These are phyloP conservation scores for Hoplodrina ambigua DNA, from an alignment of 2,888 invertebrate genomes.

Conservation along the genomic window DNA sequence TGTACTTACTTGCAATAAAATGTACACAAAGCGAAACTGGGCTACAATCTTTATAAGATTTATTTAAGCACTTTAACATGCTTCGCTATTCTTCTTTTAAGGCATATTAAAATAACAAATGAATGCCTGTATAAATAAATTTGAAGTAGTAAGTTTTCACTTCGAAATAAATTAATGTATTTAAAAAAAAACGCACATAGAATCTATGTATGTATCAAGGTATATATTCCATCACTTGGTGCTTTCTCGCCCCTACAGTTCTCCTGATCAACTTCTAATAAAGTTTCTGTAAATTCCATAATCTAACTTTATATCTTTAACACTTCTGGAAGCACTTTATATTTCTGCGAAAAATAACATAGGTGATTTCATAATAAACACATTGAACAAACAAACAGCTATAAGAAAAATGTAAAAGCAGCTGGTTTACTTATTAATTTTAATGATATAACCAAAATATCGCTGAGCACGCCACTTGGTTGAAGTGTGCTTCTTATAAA, in stretches of 20 bases:
- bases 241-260: too few relatives aligned
- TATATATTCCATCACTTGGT: too few relatives aligned
- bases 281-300: too few relatives aligned
- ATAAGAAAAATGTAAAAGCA: constrained; percentile 23
- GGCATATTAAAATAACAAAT: constrained; percentile 10
- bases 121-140: neutral
- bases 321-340: neutral
- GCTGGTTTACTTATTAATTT: constrained; percentile 83
- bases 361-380: too few relatives aligned
- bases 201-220: too few relatives aligned
- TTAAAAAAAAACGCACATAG: neutral
- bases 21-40: constrained; percentile 49
- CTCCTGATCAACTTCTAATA: too few relatives aligned
- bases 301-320: neutral
- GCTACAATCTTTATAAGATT: constrained; percentile 53
- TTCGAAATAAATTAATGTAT: too few relatives aligned
- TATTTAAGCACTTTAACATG: constrained; percentile 38
- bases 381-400: constrained; percentile 13
- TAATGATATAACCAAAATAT: constrained; percentile 85
- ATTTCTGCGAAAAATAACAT: neutral
- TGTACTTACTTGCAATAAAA: constrained; percentile 67
- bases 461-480: constrained; percentile 82
- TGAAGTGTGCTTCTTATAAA: constrained; percentile 83
- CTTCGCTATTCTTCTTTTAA: constrained; percentile 20
- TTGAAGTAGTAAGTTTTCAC: neutral